Conservation (phyloP, 2,797 vertebrate genomes). For the Sebastes trivittatus region DNA sequence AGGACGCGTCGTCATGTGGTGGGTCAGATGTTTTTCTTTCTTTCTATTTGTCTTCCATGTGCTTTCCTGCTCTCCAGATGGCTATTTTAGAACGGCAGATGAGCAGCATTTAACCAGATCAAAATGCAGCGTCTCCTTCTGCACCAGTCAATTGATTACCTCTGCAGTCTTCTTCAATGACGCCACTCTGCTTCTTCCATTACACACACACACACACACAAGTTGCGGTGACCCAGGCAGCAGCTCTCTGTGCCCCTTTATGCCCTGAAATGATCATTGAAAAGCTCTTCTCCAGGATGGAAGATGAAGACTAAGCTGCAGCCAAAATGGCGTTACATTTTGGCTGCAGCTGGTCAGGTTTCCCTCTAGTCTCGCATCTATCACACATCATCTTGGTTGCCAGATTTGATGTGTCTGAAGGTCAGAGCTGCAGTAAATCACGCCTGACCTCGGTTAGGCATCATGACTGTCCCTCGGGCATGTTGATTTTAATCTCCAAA, state of each 20-base stretch:
- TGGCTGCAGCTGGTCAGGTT: background rate
- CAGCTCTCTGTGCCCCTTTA: background rate
- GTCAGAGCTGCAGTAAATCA: background rate
- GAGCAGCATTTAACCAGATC: background rate
- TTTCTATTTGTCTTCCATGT: background rate
- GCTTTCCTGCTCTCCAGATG: background rate
- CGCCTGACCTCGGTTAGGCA: background rate
- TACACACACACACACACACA: background rate
- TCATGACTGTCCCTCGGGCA: background rate
- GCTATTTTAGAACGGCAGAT: background rate
- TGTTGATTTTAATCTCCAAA: background rate
- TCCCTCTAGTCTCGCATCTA: background rate
- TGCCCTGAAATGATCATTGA: background rate
- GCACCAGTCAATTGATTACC: slow-evolving; percentile 39
- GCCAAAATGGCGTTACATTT: background rate
- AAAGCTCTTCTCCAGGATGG: background rate
- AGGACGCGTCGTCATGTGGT: background rate
- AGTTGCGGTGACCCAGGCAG: background rate
- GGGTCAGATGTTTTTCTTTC: background rate
- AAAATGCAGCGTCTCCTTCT: background rate
- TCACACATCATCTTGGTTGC: background rate
- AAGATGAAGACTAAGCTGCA: background rate
- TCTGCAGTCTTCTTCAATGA: slow-evolving; percentile 22
- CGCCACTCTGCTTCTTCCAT: background rate
- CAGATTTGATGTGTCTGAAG: slow-evolving; percentile 1